Evolutionary conservation across 2,113 vertebrate species (phyloP), one percentile per base, ranked within the genome.

Genomic region (Coptodon bakossiorum): DNA sequence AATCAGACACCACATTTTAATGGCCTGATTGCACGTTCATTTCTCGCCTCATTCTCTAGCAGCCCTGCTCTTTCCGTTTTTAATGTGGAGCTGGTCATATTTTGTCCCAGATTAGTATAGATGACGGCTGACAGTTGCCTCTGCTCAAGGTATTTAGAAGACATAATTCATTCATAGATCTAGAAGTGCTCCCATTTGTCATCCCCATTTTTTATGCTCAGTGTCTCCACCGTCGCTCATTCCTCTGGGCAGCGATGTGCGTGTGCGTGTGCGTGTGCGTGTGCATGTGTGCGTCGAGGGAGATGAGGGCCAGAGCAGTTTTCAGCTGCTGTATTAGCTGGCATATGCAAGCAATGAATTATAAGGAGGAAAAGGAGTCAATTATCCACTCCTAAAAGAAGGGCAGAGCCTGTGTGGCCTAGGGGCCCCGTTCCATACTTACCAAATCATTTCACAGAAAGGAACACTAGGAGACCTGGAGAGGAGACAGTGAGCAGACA

Each of bases 261-360:
- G 84, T 53, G 52, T 22, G 84, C 61, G 83, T 53, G 45, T 36
- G 88, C 31, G 80, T 54, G 87, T 76, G 84, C 61, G 83, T 53
- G 45, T 36, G 88, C 31, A 73, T 54, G 87, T 76, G 88, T 34
- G 92, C 29, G 91, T 93, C 90, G 45, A 78, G 93, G 94, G 93
- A 93, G 88, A 93, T 86, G 92, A 91, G 91, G 95, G 89, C 93
- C 90, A 63, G 93, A 93, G 94, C 96, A 94, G 95, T 97, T 97
- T 94, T 96, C 97, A 96, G 96, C 96, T 97, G 98, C 98, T 98
- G 98, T 97, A 98, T 98, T 98, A 98, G 97, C 95, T 96, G 96
- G 97, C 97, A 99, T 99, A 99, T 99, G 98, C 98, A 99, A 99
- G 98, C 98, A 97, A 99, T 99, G 98, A 99, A 99, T 99, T 99